phyloP scores from a whole-genome alignment of 2,888 invertebrate species.

The Drosophila pseudotalamancana region DNA sequence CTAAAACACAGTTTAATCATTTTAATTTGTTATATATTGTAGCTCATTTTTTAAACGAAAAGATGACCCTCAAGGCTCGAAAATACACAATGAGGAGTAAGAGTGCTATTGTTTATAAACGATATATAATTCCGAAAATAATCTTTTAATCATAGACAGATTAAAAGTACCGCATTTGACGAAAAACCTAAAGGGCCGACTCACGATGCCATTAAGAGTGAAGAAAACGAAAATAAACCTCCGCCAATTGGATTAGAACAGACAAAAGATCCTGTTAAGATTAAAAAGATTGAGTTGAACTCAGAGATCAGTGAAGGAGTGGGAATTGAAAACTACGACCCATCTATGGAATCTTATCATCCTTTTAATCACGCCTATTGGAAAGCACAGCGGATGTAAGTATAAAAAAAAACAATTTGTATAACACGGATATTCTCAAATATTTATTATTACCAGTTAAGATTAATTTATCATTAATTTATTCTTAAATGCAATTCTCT shows the following conservation, averaged over 20 bases:
- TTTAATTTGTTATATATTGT: neutral
- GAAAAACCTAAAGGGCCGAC: neutral
- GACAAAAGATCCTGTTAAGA: slow-evolving; percentile 19
- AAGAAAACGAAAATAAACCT: slow-evolving; percentile 3
- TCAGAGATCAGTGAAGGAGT: slow-evolving; percentile 20
- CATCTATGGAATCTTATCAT: slow-evolving; percentile 90
- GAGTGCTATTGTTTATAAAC: neutral
- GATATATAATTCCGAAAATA: neutral
- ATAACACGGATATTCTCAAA: too few relatives aligned
- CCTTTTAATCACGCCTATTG: slow-evolving; percentile 94
- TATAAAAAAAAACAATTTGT: neutral
- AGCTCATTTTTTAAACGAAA: slow-evolving; percentile 69
- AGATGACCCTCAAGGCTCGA: slow-evolving; percentile 11
- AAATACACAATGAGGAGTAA: slow-evolving; percentile 23
- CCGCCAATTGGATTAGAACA: neutral
- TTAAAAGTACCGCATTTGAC: neutral
- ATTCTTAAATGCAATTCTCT: neutral
- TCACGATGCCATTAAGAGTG: neutral
- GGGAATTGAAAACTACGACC: slow-evolving; percentile 87
- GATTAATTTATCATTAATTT: neutral
- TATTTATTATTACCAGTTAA: too few relatives aligned
- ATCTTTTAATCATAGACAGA: neutral
- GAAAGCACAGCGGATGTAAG: slow-evolving; percentile 89
- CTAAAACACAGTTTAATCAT: neutral
- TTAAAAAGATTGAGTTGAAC: slow-evolving; percentile 28